phyloP scores from a whole-genome alignment of 2,888 invertebrate species.

The Polymixis lichenea region DNA sequence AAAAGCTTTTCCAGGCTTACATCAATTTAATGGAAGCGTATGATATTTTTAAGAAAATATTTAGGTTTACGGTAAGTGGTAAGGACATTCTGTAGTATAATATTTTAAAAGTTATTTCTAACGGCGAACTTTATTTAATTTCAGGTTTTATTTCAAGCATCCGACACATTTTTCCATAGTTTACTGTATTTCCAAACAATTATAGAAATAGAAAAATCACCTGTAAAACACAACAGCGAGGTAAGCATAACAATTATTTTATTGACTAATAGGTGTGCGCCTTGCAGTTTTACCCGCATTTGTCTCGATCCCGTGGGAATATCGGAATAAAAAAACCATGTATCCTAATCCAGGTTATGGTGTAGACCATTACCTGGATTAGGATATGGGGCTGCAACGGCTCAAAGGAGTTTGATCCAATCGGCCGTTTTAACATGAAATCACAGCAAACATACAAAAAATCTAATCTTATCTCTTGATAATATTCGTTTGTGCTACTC shows the following conservation, averaged over 20 bases:
- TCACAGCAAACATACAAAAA: no score
- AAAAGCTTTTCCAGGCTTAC: conserved; percentile 25
- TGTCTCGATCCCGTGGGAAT: neutral
- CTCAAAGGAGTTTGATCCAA: no score
- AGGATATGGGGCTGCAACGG: no score
- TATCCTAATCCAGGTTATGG: no score
- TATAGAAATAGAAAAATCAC: conserved; percentile 3
- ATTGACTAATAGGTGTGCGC: neutral
- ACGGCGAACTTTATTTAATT: neutral
- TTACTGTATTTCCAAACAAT: conserved; percentile 27
- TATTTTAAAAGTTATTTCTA: neutral
- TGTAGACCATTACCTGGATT: no score
- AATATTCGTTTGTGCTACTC: no score
- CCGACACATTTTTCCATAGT: conserved; percentile 25
- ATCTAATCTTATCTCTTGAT: no score
- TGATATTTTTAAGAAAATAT: conserved; percentile 24
- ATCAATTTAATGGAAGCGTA: conserved; percentile 22
- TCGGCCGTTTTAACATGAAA: no score
- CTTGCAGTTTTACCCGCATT: no score
- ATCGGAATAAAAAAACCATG: no score
- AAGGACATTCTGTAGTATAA: neutral
- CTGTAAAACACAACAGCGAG: neutral
- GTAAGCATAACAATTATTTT: conserved; percentile 5
- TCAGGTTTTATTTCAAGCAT: conserved; percentile 22
- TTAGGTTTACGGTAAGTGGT: conserved; percentile 20